Conservation (phyloP, 2,113 vertebrate species). For the Theristicus caerulescens region DNA sequence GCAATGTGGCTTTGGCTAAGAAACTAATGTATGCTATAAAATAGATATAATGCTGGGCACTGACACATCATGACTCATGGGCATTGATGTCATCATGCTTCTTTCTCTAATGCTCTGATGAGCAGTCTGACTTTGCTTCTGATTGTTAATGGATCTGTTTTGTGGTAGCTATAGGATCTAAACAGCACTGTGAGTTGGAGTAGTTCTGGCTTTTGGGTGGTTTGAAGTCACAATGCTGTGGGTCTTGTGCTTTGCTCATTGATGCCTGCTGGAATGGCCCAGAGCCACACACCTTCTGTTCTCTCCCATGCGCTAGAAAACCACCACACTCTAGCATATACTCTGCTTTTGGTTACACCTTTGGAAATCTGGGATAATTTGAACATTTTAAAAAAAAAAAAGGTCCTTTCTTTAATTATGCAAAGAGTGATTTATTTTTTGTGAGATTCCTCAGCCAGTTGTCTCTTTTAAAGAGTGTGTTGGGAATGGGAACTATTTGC, state of each 20-base stretch:
- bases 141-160: background rate
- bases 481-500: background rate
- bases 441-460: background rate
- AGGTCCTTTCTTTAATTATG: background rate
- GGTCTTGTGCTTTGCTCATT: background rate
- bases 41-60: background rate
- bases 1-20: background rate
- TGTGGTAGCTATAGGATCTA: background rate
- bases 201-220: background rate
- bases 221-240: background rate
- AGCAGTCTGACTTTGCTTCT: background rate
- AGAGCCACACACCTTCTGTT: background rate
- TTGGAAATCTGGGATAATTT: background rate
- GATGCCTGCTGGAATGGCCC: background rate
- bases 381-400: background rate
- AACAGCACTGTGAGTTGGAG: background rate
- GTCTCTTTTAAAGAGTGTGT: background rate
- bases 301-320: background rate
- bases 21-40: background rate
- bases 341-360: background rate
- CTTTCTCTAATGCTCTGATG: background rate
- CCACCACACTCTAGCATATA: background rate
- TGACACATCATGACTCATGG: background rate
- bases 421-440: background rate
- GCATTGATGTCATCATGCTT: background rate